These are phyloP conservation scores for Leucozona laternaria DNA, from an alignment of 2,888 invertebrate species.

Conservation along the genomic window DNA sequence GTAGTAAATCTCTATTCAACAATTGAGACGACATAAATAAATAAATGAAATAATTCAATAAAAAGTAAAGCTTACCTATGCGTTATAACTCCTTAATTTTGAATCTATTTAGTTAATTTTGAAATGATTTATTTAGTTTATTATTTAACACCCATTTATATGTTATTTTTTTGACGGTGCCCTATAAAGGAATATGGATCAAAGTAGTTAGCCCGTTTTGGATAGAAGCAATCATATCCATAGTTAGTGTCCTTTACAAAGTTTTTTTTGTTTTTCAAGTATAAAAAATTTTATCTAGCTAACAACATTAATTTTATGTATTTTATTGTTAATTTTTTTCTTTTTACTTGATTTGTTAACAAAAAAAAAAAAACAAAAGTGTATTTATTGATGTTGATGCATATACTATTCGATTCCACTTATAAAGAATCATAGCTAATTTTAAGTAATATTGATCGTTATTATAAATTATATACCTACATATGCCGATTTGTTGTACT, in stretches of 20 bases:
- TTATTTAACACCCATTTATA: conserved; percentile 64
- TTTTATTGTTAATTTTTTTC: too few species aligned
- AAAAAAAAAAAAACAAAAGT: too few species aligned
- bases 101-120: conserved; percentile 36
- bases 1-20: too few species aligned
- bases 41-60: too few species aligned
- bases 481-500: too few species aligned
- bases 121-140: conserved; percentile 33
- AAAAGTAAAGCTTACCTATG: conserved; percentile 17
- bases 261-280: not conserved
- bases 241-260: conserved; percentile 55
- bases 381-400: too few species aligned
- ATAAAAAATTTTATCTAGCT: not conserved
- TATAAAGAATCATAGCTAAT: too few species aligned
- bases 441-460: too few species aligned
- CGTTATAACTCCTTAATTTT: conserved; percentile 5
- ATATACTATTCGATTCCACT: too few species aligned
- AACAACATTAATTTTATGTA: not conserved
- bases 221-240: conserved; percentile 68
- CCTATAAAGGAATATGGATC: conserved; percentile 70
- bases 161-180: conserved; percentile 43
- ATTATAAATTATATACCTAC: too few species aligned
- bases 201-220: conserved; percentile 53
- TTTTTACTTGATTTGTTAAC: not conserved
- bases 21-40: too few species aligned